Conservation (phyloP, 2,113 vertebrate genomes). For the Lagopus muta region DNA sequence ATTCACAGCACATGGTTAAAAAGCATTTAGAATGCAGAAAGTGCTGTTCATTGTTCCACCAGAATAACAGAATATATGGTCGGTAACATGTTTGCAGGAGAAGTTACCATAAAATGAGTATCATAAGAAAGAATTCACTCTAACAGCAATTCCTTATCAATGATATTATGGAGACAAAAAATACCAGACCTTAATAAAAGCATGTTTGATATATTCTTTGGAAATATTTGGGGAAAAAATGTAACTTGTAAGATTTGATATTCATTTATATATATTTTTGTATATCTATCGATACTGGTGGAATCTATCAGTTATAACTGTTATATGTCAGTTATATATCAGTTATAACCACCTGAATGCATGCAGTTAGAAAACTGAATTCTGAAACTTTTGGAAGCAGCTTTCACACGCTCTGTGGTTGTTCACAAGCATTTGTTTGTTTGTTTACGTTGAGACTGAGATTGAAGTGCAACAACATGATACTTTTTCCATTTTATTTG, state of each 20-base stretch:
- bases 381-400: not conserved
- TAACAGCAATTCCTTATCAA: not conserved
- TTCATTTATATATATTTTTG: not conserved
- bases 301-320: not conserved
- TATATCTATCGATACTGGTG: not conserved
- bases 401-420: not conserved
- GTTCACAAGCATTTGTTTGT: not conserved
- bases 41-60: not conserved
- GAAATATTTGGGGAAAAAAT: not conserved
- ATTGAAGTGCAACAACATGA: not conserved
- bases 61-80: not conserved
- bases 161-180: not conserved
- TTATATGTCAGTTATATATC: not conserved
- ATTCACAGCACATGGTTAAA: not conserved
- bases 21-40: not conserved
- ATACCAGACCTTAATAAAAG: not conserved
- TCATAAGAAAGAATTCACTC: not conserved
- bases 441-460: not conserved
- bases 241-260: not conserved
- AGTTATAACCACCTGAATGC: not conserved
- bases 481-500: not conserved
- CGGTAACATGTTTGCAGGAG: not conserved
- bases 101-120: not conserved
- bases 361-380: not conserved
- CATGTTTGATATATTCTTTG: not conserved